phyloP scores from a whole-genome alignment of 1,140 invertebrate genomes.

The Cheumatopsyche charites region DNA sequence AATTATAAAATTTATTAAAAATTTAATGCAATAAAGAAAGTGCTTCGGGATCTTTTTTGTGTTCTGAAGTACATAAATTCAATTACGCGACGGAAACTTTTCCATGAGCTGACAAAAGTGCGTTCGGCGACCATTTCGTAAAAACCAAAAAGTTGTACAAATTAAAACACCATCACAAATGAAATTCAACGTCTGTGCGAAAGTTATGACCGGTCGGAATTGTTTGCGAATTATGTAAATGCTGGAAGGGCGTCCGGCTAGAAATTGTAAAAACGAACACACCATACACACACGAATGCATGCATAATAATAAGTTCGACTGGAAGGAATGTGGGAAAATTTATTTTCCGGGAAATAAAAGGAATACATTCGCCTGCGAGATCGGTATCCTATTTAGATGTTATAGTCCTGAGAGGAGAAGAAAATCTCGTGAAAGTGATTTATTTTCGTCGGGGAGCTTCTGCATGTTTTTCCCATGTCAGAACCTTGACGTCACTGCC shows the following conservation, averaged over 20 bases:
- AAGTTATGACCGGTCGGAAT: not conserved
- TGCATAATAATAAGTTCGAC: too few relatives aligned
- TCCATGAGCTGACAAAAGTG: not conserved
- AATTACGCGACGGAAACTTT: slow-evolving; percentile 10
- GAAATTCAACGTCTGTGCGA: slow-evolving; percentile 7
- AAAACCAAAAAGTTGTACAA: slow-evolving; percentile 11
- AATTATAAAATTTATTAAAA: too few relatives aligned
- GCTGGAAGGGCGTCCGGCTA: too few relatives aligned
- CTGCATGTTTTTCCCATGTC: not conserved
- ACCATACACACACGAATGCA: too few relatives aligned
- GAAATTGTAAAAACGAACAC: too few relatives aligned
- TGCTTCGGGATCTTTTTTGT: too few relatives aligned
- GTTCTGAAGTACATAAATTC: not conserved
- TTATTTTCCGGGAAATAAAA: too few relatives aligned
- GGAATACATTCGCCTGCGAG: too few relatives aligned
- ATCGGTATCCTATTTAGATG: too few relatives aligned
- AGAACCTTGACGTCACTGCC: slow-evolving; percentile 12
- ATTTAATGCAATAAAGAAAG: too few relatives aligned
- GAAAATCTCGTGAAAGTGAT: slow-evolving; percentile 5
- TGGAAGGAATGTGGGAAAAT: too few relatives aligned
- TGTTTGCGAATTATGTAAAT: slow-evolving; percentile 16
- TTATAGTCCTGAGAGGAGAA: not conserved
- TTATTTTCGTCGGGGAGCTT: slow-evolving; percentile 11
- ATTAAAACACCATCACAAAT: not conserved
- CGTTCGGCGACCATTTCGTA: not conserved